Percentiles rank a stretch among this genome's conserved stretches.
Conservation (phyloP, 1,140 invertebrate species). For the Drosophila varians region DNA sequence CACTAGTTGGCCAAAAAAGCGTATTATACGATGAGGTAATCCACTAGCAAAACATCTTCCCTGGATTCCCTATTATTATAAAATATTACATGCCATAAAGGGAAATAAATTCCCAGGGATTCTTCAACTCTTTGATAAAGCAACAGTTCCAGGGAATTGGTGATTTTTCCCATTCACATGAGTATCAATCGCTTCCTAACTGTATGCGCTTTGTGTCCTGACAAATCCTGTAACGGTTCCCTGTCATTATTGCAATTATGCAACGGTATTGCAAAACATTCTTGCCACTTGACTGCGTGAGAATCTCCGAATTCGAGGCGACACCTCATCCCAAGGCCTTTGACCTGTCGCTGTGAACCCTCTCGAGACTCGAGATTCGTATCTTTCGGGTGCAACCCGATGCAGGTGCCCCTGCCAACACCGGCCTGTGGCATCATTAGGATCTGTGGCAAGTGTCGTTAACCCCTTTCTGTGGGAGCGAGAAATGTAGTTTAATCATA, state of each 20-base stretch:
- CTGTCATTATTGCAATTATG: slow-evolving; percentile 56
- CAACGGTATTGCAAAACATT: slow-evolving; percentile 61
- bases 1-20: slow-evolving; percentile 25
- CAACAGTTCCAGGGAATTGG: slow-evolving; percentile 29
- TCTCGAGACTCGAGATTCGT: slow-evolving; percentile 21
- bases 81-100: not conserved
- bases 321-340: slow-evolving; percentile 33
- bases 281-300: slow-evolving; percentile 68
- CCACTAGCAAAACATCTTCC: too few species aligned
- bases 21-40: slow-evolving; percentile 34
- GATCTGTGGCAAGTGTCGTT: slow-evolving; percentile 58
- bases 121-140: not conserved
- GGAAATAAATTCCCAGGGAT: slow-evolving; percentile 19
- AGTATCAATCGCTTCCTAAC: slow-evolving; percentile 49
- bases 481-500: slow-evolving; percentile 79
- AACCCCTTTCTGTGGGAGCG: slow-evolving; percentile 38
- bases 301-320: slow-evolving; percentile 30
- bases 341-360: slow-evolving; percentile 42
- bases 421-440: slow-evolving; percentile 18
- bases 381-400: slow-evolving; percentile 34
- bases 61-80: not conserved
- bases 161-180: slow-evolving; percentile 35
- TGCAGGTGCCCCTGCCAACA: slow-evolving; percentile 44
- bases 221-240: slow-evolving; percentile 63
- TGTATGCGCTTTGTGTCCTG: slow-evolving; percentile 14